Evolutionary conservation across 1,140 invertebrate species (phyloP), one percentile per base, ranked within the genome.

Genomic region (Lamellibrachia luymesi): DNA sequence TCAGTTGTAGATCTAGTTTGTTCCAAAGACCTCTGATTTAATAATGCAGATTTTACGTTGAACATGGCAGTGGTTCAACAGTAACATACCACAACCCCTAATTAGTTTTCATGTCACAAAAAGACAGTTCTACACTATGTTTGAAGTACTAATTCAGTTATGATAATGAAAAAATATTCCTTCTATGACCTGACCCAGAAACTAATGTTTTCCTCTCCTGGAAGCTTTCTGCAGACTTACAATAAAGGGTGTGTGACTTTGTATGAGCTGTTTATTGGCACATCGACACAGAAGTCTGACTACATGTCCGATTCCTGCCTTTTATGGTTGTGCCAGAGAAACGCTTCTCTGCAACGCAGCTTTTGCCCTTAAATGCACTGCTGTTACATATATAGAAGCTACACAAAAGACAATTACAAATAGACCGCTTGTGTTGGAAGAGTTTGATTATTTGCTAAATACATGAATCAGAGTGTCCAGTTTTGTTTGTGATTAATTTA

Each of bases 301-400:
- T 10, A 8, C 25, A 8, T 80, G 64, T 51, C 49, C 27, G 51
- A 91, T 51, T 22, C 51, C 91, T 50, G 49, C 91, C 51, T 50
- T 50, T 91, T 50, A 22, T 13, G 51, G 51, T 91, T 91, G 91
- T 91, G 91, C 25, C 51, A 91, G 91, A 91, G 49, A 27, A 91
- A 91, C n/a, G 49, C 91, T 91, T 51, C 51, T 91, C 91, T 91
- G 91, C 91, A 91, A 91, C 91, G 91, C 91, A 91, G 49, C 91
- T 91, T 91, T 91, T 80, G 64, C 64, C 64, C 7, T 80, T 80
- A 8, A 10, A 80, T 80, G 64, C 64, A 80, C 64, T 80, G 64
- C 64, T 80, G 64, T 80, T 80, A 80, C 64, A 80, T 80, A 80
- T 80, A 80, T 80, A 80, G 64, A 80, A 80, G 64, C 64, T 17